Base-by-base conservation (phyloP, 2,797 vertebrate species). In the Okamejei kenojei region DNA sequence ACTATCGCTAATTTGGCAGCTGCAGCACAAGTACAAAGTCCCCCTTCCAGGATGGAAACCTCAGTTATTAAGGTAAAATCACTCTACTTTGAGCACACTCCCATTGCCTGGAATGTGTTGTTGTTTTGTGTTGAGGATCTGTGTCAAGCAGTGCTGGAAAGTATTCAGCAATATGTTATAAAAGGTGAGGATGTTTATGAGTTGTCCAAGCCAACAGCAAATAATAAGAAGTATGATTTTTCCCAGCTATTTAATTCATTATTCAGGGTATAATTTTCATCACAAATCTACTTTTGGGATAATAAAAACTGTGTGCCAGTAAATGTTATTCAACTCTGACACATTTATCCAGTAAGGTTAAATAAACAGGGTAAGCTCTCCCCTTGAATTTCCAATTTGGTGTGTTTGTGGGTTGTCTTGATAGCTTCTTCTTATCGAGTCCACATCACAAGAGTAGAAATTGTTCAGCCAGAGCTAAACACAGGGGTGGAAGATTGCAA, bases 1-100 rank as follows among this genome's bases (percentile, higher is more conserved):
- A 99, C 99, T 95, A 99, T 99, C 45, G 99, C 98, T 93, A 99
- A 99, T 95, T 99, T 99, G 99, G 99, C 99, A 0, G 99, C 99
- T 5, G 99, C 98, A 94, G 98, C 98, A 94, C 98, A 99, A 97
- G 98, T 98, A 95, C 98, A 99, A 96, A 98, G 97, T 93, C 97
- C 98, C 95, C 98, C 98, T 93, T 98, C 98, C 95, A 97, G 99
- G 96, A 98, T 98, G 96, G 98, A 99, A 96, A 99, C 99, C 63
- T 99, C 99, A 95, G 99, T 99, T 95, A 99, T 99, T 96, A 99
- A 99, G 98, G 99, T 99, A 97, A 96, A 45, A 65, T n/a, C 7
- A 10, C 71, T 2, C 8, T 45, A 38, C n/a, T 21, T 17, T 11
- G 9, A 7, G 1, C 9, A 63, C 65, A 61, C n/a, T 35, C 17